A percentile compares a stretch with the other conserved stretches of the same genome.
Conservation (phyloP, 2,888 invertebrate genomes). For the Acutogordius australiensis region DNA sequence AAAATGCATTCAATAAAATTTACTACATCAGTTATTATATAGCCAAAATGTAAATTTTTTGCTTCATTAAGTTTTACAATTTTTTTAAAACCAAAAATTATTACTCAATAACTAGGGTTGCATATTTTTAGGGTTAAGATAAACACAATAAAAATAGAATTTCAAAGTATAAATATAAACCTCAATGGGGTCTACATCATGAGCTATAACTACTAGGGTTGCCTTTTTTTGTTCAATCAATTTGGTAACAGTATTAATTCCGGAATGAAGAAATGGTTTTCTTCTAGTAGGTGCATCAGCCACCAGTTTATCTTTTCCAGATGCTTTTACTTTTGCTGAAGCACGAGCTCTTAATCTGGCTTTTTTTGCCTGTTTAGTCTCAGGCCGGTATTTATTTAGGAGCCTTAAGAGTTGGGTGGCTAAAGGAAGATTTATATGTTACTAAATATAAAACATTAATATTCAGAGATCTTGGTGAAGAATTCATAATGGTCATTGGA, state of each 20-base stretch:
- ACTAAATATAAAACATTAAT: neutral
- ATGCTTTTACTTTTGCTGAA: constrained; percentile 40
- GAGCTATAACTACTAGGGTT: constrained; percentile 80
- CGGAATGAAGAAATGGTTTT: constrained; percentile 50
- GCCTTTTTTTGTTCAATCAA: constrained; percentile 94
- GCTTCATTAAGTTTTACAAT: too few species aligned
- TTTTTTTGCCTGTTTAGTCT: constrained; percentile 62
- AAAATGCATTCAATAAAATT: too few species aligned
- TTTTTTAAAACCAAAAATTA: too few species aligned
- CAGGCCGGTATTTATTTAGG: constrained; percentile 85
- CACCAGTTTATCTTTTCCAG: constrained; percentile 37
- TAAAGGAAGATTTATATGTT: constrained; percentile 28
- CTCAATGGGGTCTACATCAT: constrained; percentile 95
- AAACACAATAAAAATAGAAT: too few species aligned
- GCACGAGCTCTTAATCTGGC: constrained; percentile 60
- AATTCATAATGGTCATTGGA: neutral
- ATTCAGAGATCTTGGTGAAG: constrained; percentile 5
- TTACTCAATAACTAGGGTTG: too few species aligned
- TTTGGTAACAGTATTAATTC: constrained; percentile 65
- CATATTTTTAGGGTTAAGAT: too few species aligned
- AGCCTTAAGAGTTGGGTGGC: constrained; percentile 81
- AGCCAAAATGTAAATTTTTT: too few species aligned
- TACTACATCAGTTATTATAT: too few species aligned
- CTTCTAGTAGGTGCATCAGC: constrained; percentile 69
- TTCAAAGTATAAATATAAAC: constrained; percentile 21